Evolutionary conservation across 2,888 invertebrate genomes (phyloP), one percentile per base, ranked within the genome.

Genomic region (Pocota personata): DNA sequence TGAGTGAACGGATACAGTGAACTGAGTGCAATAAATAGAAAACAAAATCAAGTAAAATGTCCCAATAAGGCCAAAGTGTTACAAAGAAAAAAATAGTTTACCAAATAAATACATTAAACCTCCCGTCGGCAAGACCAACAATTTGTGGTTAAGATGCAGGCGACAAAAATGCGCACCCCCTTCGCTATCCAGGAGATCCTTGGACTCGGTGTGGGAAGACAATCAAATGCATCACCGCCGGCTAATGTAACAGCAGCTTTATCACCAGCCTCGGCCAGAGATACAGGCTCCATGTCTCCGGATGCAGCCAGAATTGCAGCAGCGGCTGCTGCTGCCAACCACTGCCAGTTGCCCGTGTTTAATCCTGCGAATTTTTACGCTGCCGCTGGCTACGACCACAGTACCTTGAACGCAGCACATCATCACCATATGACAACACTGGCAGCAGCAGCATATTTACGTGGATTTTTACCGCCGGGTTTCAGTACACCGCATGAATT

Each of bases 301-400:
- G 92, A 92, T 87, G 90, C 91, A 8, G 90, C 90, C 7, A 90
- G 90, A 10, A 89, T 91, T 7, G 92, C 92, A 10, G 92, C 91
- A 1, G 92, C 91, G 0, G 91, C 92, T 14, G 92, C 92, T 2
- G 91, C 91, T 1, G 91, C 91, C 66, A 92, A 91, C 87, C 91
- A 91, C 89, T 92, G 92, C 82, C 92, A 92, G 84, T 88, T 92
- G 88, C 92, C 92, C 21, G 92, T 92, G 4, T 92, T 92, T 88
- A 92, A 92, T 90, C 92, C 92, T 76, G 92, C 92, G 48, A 91
- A 91, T 80, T 92, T 92, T 80, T 92, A 92, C 88, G 92, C 92
- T 5, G 92, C 92, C 83, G 92, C 92, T 87, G 92, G 92, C 58
- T 92, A 92, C 87, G 92, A 92, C 58, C 92, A 92, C 76, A 82